Conservation (phyloP, 2,113 vertebrate genomes). For the Sylvicapra grimmia region DNA sequence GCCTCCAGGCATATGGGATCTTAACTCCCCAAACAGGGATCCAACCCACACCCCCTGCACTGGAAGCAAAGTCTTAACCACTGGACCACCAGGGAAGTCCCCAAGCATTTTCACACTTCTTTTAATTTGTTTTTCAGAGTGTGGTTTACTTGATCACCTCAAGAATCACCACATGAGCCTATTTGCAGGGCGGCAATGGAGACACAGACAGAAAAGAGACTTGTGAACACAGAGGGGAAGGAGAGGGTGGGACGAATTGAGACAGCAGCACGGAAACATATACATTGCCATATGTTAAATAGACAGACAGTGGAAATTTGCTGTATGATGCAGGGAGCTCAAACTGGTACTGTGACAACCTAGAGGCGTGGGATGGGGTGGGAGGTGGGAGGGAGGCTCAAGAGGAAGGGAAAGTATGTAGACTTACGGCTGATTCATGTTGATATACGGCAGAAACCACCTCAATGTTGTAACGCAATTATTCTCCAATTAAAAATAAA, state of each 20-base stretch:
- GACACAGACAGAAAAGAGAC: neutral
- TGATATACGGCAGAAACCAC: neutral
- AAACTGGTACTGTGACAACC: neutral
- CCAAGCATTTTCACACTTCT: neutral
- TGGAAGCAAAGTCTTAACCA: neutral
- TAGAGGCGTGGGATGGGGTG: neutral
- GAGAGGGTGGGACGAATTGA: neutral
- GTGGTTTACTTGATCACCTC: neutral
- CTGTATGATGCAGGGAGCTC: neutral
- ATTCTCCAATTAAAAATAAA: neutral
- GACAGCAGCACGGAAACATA: neutral
- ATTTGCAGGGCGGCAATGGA: neutral
- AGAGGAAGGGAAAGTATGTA: neutral
- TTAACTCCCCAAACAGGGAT: neutral
- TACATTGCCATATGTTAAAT: neutral
- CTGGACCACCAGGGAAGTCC: neutral
- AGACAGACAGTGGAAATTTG: neutral
- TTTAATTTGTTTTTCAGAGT: neutral
- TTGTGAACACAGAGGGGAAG: neutral
- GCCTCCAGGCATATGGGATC: neutral
- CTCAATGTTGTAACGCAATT: neutral
- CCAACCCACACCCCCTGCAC: neutral
- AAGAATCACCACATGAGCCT: neutral
- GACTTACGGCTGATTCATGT: rapidly evolving
- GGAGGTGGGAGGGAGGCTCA: neutral